Percentiles rank a stretch among this genome's conserved stretches.
Evolutionary conservation across 2,797 vertebrate genomes (phyloP).

Genomic region (Morus bassanus): DNA sequence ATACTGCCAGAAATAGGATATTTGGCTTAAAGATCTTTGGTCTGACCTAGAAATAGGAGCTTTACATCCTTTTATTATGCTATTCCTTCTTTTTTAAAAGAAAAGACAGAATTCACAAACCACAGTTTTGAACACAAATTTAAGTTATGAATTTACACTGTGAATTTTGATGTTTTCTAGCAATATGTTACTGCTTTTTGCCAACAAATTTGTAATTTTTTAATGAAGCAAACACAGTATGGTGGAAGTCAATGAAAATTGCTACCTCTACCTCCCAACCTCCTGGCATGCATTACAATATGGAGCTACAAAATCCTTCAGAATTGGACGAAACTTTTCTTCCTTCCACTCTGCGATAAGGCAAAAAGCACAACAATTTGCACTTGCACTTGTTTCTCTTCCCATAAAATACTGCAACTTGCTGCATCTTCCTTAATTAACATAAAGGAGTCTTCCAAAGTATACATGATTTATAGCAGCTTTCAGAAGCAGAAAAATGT

Average conservation of each 20-base stretch:
- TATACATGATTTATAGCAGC: constrained; percentile 53
- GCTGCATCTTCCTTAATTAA: constrained; percentile 55
- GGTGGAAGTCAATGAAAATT: constrained; percentile 63
- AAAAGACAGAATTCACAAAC: constrained; percentile 44
- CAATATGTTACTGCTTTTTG: constrained; percentile 68
- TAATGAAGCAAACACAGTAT: constrained; percentile 69
- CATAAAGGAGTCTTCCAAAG: constrained; percentile 44
- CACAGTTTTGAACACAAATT: constrained; percentile 63
- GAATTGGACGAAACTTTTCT: constrained; percentile 47
- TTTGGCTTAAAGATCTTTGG: background rate
- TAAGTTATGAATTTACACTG: constrained; percentile 59
- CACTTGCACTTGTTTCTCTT: constrained; percentile 28
- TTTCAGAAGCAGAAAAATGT: constrained; percentile 47
- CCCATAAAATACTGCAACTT: constrained; percentile 40
- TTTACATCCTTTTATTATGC: background rate
- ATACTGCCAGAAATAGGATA: background rate
- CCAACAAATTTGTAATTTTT: constrained; percentile 69
- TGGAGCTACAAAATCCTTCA: constrained; percentile 26
- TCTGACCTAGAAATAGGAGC: background rate
- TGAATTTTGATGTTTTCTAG: constrained; percentile 69
- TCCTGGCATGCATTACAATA: constrained; percentile 44
- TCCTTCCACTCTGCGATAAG: constrained; percentile 11
- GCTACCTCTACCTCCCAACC: constrained; percentile 59
- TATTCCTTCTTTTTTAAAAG: background rate
- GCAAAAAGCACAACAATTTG: constrained; percentile 60